Evolutionary conservation across 2,888 invertebrate genomes (phyloP).

Genomic region (Nomada hirtipes): DNA sequence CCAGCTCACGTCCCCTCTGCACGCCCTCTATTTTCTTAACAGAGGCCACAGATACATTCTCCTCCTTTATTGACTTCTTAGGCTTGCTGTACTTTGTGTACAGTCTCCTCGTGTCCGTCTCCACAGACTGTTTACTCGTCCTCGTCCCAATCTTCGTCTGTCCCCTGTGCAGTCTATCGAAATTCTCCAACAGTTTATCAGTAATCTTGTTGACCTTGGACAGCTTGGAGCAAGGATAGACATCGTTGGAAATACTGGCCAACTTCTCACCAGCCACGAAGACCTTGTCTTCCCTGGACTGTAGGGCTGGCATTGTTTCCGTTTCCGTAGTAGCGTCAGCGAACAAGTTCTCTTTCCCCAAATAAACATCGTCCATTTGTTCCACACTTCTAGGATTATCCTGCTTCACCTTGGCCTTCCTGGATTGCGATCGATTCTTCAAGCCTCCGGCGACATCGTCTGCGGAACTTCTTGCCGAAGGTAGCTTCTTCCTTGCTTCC

Average conservation of each 20-base stretch:
- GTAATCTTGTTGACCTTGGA: conserved; percentile 7
- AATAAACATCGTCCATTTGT: not conserved
- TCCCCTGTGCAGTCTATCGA: conserved; percentile 7
- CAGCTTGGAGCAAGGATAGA: not conserved
- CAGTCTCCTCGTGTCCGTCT: conserved; percentile 16
- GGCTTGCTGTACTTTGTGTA: conserved; percentile 31
- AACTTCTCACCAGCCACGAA: not conserved
- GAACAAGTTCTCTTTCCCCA: conserved; percentile 34
- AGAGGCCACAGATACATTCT: not conserved
- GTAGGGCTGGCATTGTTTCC: not conserved
- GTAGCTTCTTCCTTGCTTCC: conserved; percentile 30
- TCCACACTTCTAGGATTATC: not conserved
- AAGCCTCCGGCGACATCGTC: not conserved
- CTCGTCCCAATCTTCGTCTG: not conserved
- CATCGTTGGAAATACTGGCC: not conserved
- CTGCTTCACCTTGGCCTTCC: not conserved
- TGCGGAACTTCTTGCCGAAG: not conserved
- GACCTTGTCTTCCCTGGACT: not conserved
- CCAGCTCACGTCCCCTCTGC: conserved; percentile 40
- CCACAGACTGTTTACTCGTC: not conserved
- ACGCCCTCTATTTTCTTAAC: conserved; percentile 21
- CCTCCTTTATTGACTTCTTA: not conserved
- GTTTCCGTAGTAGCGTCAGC: not conserved
- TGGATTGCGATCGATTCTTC: not conserved
- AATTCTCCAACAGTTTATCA: conserved; percentile 15